These are phyloP conservation scores for Phania funesta DNA, from an alignment of 2,888 invertebrate genomes.

Conservation along the genomic window DNA sequence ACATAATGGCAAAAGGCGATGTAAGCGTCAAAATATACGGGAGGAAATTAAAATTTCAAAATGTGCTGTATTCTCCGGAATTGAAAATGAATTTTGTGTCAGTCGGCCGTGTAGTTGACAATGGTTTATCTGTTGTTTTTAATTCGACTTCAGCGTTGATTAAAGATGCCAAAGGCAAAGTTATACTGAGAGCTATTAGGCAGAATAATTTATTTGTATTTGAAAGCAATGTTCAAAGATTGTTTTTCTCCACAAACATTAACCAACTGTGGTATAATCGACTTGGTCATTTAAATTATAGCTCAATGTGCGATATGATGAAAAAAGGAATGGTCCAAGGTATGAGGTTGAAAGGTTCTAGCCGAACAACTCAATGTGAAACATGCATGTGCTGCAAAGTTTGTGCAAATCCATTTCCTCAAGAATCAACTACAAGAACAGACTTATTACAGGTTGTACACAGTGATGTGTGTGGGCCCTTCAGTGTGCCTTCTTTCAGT, in stretches of 20 bases:
- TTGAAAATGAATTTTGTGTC: too few relatives aligned
- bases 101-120: too few relatives aligned
- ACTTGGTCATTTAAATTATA: slow-evolving; percentile 40
- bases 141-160: slow-evolving; percentile 35
- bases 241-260: background rate
- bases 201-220: slow-evolving; percentile 36
- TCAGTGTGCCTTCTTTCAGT: slow-evolving; percentile 28
- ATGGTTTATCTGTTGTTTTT: too few relatives aligned
- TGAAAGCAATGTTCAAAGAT: background rate
- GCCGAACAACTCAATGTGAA: background rate
- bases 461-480: slow-evolving; percentile 48
- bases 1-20: slow-evolving; percentile 44
- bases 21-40: slow-evolving; percentile 30
- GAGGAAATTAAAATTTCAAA: too few relatives aligned
- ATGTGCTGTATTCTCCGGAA: too few relatives aligned
- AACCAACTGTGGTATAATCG: slow-evolving; percentile 34
- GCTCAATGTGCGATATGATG: slow-evolving; percentile 6
- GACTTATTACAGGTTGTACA: slow-evolving; percentile 35
- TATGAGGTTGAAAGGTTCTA: background rate
- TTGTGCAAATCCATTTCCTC: slow-evolving; percentile 19
- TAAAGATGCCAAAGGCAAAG: slow-evolving; percentile 7
- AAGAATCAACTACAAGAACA: slow-evolving; percentile 24
- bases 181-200: slow-evolving; percentile 25
- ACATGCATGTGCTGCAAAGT: background rate
- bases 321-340: slow-evolving; percentile 20